These are phyloP conservation scores for Menidia beryllina DNA, from an alignment of 2,113 vertebrate species.

Conservation along the genomic window DNA sequence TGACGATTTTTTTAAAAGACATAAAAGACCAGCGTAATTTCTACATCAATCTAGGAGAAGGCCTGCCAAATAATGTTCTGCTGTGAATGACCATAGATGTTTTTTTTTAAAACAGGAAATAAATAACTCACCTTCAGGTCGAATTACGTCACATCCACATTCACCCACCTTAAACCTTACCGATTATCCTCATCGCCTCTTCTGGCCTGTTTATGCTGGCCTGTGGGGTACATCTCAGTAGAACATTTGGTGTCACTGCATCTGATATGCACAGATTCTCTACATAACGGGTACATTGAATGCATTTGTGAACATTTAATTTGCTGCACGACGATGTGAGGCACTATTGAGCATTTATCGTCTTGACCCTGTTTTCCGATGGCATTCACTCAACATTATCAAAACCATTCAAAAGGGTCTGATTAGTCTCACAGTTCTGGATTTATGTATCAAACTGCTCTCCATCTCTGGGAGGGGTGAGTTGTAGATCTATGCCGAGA, in stretches of 20 bases:
- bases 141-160: neutral
- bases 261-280: too few relatives aligned
- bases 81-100: neutral
- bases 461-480: neutral
- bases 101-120: neutral
- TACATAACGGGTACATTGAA: too few relatives aligned
- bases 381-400: neutral
- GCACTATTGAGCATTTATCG: too few relatives aligned
- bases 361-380: too few relatives aligned
- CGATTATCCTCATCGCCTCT: too few relatives aligned
- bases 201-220: too few relatives aligned
- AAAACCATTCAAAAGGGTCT: neutral
- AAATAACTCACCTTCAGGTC: neutral
- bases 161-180: too few relatives aligned
- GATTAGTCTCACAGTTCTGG: conserved; percentile 6
- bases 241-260: too few relatives aligned
- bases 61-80: neutral
- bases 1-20: neutral
- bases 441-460: neutral
- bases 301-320: too few relatives aligned
- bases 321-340: too few relatives aligned
- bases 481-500: neutral
- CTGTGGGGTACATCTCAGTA: too few relatives aligned
- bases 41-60: neutral
- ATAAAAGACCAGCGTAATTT: neutral